These are phyloP conservation scores for Petrocephalus zakoni DNA, from an alignment of 2,113 vertebrate genomes.

Conservation along the genomic window DNA sequence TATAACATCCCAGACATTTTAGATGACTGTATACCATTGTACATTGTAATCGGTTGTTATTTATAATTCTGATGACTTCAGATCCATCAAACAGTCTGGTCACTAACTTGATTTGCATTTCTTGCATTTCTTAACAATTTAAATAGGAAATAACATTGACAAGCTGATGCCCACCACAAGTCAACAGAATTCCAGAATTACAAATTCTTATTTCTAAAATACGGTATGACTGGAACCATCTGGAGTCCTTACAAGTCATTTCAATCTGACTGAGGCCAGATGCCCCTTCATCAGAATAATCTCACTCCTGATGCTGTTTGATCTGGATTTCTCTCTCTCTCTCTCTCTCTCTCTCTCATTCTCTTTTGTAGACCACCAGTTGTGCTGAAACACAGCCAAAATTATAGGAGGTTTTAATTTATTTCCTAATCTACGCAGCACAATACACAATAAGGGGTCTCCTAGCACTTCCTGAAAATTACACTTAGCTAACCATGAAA, in stretches of 20 bases:
- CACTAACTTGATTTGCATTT: not conserved
- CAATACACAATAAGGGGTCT: constrained; percentile 30
- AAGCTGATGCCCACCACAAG: not conserved
- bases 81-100: not conserved
- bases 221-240: not conserved
- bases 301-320: constrained; percentile 33
- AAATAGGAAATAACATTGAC: not conserved
- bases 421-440: constrained; percentile 51
- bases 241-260: constrained; percentile 19
- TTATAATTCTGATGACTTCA: not conserved
- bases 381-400: constrained; percentile 52
- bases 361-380: constrained; percentile 56
- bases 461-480: constrained; percentile 53
- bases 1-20: not conserved
- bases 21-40: not conserved
- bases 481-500: constrained; percentile 45
- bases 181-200: constrained; percentile 1
- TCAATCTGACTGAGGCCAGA: constrained; percentile 25
- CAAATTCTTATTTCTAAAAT: constrained; percentile 10
- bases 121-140: constrained; percentile 1
- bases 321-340: constrained; percentile 36
- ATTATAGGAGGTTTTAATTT: constrained; percentile 50
- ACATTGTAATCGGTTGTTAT: not conserved
- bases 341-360: constrained; percentile 42
- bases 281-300: constrained; percentile 40